These are phyloP conservation scores for Matsumyia berberina DNA, from an alignment of 2,888 invertebrate species.

Conservation along the genomic window DNA sequence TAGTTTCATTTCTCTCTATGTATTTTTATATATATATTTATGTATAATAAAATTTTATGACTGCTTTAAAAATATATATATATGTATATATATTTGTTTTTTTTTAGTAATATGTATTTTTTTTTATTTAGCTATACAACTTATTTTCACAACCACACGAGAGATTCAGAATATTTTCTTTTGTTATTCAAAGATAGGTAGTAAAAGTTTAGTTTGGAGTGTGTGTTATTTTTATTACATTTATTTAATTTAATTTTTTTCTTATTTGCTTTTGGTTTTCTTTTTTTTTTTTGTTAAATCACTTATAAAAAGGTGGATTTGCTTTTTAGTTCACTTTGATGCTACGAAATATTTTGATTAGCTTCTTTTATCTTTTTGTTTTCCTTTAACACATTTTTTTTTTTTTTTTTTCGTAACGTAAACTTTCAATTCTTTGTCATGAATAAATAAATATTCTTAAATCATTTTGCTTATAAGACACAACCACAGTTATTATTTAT, in stretches of 20 bases:
- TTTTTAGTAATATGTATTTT: constrained; percentile 71
- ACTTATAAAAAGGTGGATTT: constrained; percentile 75
- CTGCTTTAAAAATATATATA: constrained; percentile 75
- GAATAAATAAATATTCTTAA: constrained; percentile 70
- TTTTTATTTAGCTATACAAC: constrained; percentile 74
- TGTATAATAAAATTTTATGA: constrained; percentile 76
- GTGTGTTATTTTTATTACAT: constrained; percentile 60
- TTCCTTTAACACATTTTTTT: neutral
- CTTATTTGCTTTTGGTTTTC: constrained; percentile 43
- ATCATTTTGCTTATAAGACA: constrained; percentile 76
- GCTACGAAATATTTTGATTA: constrained; percentile 53
- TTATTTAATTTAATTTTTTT: constrained; percentile 59
- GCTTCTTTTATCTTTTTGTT: constrained; percentile 24
- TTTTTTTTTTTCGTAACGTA: constrained; percentile 16
- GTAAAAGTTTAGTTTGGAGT: constrained; percentile 75
- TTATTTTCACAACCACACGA: constrained; percentile 79
- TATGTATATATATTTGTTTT: constrained; percentile 55
- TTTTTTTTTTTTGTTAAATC: no score
- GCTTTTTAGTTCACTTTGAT: constrained; percentile 60
- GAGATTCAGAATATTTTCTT: constrained; percentile 77
- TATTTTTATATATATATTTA: constrained; percentile 71
- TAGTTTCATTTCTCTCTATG: constrained; percentile 69
- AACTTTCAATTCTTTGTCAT: constrained; percentile 63
- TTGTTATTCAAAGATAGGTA: constrained; percentile 71
- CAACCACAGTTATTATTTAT: constrained; percentile 76